A percentile compares a stretch with the other conserved stretches of the same genome.
phyloP scores from a whole-genome alignment of 2,888 invertebrate genomes.

The Tinea pellionella region DNA sequence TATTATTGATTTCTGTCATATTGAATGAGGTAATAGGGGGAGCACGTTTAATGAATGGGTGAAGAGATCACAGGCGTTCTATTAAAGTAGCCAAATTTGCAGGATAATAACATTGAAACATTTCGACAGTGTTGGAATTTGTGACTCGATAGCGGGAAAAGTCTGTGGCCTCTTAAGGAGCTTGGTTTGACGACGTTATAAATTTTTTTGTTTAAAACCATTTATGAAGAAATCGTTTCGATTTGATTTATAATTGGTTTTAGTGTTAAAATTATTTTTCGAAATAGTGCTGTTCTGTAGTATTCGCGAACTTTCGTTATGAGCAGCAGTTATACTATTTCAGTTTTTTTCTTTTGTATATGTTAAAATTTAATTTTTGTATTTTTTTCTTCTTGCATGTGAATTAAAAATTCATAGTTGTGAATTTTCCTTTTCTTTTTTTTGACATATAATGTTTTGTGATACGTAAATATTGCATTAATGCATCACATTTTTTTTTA shows the following conservation, averaged over 20 bases:
- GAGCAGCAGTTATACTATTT: slow-evolving; percentile 21
- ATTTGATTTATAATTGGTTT: background rate
- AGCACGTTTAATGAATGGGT: background rate
- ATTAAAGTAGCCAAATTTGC: too few relatives aligned
- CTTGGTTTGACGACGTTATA: slow-evolving; percentile 6
- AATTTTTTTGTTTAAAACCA: slow-evolving; percentile 2
- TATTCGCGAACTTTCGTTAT: background rate
- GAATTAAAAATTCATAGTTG: slow-evolving; percentile 71
- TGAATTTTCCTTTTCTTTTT: slow-evolving; percentile 69
- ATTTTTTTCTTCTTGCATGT: slow-evolving; percentile 27
- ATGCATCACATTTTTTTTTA: slow-evolving; percentile 56
- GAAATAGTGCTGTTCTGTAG: background rate
- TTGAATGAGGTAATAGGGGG: background rate
- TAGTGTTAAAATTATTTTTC: slow-evolving; percentile 8
- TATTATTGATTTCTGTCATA: slow-evolving; percentile 12
- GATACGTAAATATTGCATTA: slow-evolving; percentile 66
- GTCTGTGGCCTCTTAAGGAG: background rate
- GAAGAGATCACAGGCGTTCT: slow-evolving; percentile 22
- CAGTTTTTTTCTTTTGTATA: slow-evolving; percentile 22
- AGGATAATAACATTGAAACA: too few relatives aligned
- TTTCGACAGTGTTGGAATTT: too few relatives aligned
- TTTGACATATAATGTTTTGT: slow-evolving; percentile 69
- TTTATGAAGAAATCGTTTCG: background rate
- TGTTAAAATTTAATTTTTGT: slow-evolving; percentile 48
- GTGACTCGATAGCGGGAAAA: background rate